Evolutionary conservation across 2,888 invertebrate species (phyloP), one percentile per base, ranked within the genome.

Genomic region (Vanessa cardui): DNA sequence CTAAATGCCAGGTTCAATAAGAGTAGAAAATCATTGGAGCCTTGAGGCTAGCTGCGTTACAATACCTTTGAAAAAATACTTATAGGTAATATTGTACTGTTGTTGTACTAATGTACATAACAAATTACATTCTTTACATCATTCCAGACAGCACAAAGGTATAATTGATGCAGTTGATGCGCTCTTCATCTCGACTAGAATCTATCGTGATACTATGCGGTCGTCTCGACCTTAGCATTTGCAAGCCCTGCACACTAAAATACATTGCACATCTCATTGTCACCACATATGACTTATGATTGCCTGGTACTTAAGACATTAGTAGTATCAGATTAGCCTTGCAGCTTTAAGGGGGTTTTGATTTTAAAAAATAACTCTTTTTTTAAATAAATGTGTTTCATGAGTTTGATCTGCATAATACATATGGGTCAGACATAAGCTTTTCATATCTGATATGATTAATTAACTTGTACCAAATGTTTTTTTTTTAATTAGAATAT

Each of bases 171-270:
- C 56, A 62, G 52, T 39, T 46, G 64, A 61, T 65, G 58, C 59
- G 64, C 54, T 76, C 62, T 71, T 69, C 66, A 67, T 70, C 70
- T 68, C 52, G 73, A 74, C 71, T 73, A 64, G 73, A 70, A 75
- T 73, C 73, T 75, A 79, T 83, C 85, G 84, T 82, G 83, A 84
- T 81, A 78, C 76, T 83, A 86, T 85, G 85, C 82, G 72, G 83
- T 83, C 82, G 80, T 71, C 77, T 74, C 70, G 86, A 84, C 89
- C 89, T 89, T 89, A 88, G 82, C 89, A 88, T 89, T 87, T 87
- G 68, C 68, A 64, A 65, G 58, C 64, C 54, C 62, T 54, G 58
- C 21, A 46, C 47, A 44, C 59, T 39, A 39, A 39, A 63, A 45
- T 66, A 58, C 56, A 56, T 62, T 58, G 58, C 62, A 56, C 58